Evolutionary conservation across 2,888 invertebrate species (phyloP), one percentile per base, ranked within the genome.

Genomic region (Sarcophaga variegata): DNA sequence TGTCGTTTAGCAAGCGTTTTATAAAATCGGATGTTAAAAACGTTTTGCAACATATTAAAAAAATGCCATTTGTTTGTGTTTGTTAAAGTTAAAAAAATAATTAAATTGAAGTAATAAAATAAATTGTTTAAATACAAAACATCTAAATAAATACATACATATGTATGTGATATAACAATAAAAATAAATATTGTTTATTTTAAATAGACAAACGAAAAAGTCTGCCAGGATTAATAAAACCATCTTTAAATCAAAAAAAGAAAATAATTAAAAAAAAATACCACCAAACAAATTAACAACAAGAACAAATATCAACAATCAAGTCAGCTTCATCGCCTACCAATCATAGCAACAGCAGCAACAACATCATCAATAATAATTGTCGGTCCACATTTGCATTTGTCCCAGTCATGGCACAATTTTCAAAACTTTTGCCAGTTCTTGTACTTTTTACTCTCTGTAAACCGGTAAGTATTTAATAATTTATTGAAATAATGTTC

Each of bases 321-420:
- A 37, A 49, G n/a, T 22, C 59, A 37, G 6, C 37, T 45, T 27
- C 25, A 47, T 45, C 54, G 14, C 37, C 49, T 14, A 49, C 14
- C 14, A 49, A 14, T 4, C 20, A 63, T 1, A 10, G 27, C 17
- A 75, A 17, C 66, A 66, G 37, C 62, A 66, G 60, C 20, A 63
- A 63, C 63, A 77, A 62, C 59, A 80, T 49, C 37, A 37, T 6
- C 37, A 6, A 37, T 37, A 37, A 37, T 37, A 37, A 37, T 37
- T 6, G 6, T 1, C 37, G 37, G 2, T 54, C 63, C 49, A 77
- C 54, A 74, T 67, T 49, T 70, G 49, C 49, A 4, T 14, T 14
- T 49, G 60, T 66, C 62, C 49, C 49, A 66, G 66, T 59, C 37
- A 87, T 87, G 87, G 87, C 87, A 64, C 84, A 84, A 79, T 82